Evolutionary conservation across 1,140 invertebrate species (phyloP), one percentile per base, ranked within the genome.

Genomic region (Neuroterus valhalla): DNA sequence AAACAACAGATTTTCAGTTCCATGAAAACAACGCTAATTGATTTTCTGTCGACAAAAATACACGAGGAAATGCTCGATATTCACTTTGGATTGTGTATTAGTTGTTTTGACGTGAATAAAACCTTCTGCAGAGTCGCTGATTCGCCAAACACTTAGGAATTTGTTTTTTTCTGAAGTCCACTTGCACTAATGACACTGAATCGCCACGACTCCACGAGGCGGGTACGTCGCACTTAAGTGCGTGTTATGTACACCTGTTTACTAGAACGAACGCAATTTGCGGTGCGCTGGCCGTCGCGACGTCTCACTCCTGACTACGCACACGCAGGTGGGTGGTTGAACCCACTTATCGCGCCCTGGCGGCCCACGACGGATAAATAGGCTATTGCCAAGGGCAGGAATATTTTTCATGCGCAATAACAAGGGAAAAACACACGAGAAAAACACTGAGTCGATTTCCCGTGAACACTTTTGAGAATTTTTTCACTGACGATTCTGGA

Each of bases 341-440:
- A 84, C 81, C 74, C 76, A 76, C 70, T 72, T 78, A 78, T 78
- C 71, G 71, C 43, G 69, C 23, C 50, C 69, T 70, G 70, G 76
- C 71, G 75, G 74, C 69, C 71, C 67, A 66, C 72, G 15, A 70
- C 75, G 70, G 42, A 19, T 72, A 84, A 84, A 82, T 83, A 82
- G 84, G 84, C 86, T 86, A 86, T 80, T 84, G 82, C 83, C 87
- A 88, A 89, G 87, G 89, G 84, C 88, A 87, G 73, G 50, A 75
- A 73, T 72, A 83, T 84, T 85, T 88, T 87, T 89, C 85, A 88
- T 86, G 88, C 88, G 89, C 87, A 89, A 89, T 89, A 88, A 69
- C 71, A 77, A 26, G 67, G 66, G 52, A 26, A 17, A 69, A 69
- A 69, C 45, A 69, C 44, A 69, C 23, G 26, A 21, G 26, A 48